Percentiles rank a stretch among this genome's conserved stretches.
Evolutionary conservation across 2,888 invertebrate genomes (phyloP).

Genomic region (Penaeus monodon): DNA sequence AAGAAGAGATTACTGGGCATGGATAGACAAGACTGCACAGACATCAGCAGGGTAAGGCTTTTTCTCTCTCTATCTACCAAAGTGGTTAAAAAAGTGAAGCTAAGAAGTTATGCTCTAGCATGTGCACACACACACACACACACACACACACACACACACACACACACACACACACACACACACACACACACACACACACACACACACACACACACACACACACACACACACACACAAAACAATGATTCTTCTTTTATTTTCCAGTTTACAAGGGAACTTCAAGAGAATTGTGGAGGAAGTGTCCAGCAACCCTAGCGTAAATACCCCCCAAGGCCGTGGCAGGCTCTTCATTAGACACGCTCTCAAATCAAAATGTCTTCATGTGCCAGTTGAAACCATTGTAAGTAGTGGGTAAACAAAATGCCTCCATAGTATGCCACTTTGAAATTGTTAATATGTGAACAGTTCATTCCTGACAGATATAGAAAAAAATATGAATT

Average conservation of each 20-base stretch:
- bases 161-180: too few relatives aligned
- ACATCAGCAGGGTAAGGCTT: conserved; percentile 31
- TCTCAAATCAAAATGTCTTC: conserved; percentile 58
- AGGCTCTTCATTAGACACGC: conserved; percentile 60
- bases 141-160: too few relatives aligned
- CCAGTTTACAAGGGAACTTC: conserved; percentile 51
- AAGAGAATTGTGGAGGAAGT: conserved; percentile 52
- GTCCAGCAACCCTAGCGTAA: conserved; percentile 46
- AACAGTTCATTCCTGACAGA: too few relatives aligned
- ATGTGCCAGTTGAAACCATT: conserved; percentile 62
- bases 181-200: too few relatives aligned
- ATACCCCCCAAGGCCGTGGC: conserved; percentile 61
- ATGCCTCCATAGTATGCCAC: too few relatives aligned
- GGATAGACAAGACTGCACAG: conserved; percentile 54
- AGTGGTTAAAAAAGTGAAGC: too few relatives aligned
- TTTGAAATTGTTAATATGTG: too few relatives aligned
- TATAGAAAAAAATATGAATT: too few relatives aligned
- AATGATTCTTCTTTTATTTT: not conserved
- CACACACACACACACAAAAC: too few relatives aligned
- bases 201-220: too few relatives aligned
- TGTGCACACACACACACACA: too few relatives aligned
- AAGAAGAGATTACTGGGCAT: conserved; percentile 62
- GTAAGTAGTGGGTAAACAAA: conserved; percentile 48
- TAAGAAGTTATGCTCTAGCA: too few relatives aligned
- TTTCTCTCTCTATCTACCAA: not conserved